Evolutionary conservation across 2,113 vertebrate genomes (phyloP), one percentile per base, ranked within the genome.

Genomic region (Solea senegalensis): DNA sequence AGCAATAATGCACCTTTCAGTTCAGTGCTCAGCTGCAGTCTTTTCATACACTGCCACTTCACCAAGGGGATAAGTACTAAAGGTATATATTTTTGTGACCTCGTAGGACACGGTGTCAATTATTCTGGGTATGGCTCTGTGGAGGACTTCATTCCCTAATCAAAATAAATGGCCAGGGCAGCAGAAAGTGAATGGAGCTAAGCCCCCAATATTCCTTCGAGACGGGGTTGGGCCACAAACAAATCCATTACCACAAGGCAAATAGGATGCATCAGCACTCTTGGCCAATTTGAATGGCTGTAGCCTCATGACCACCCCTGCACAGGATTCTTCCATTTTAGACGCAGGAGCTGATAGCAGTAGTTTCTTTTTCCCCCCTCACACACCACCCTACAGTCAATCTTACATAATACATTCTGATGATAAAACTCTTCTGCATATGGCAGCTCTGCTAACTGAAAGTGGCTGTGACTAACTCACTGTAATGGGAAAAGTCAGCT

Each of bases 141-240:
- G 73, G 84, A 91, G 76, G 86, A 91, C 90, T 93, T 93, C 89
- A 91, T 93, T 91, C 86, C 78, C 83, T 92, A 93, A 94, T 94
- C 93, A 94, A 93, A 94, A 91, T 90, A 94, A 94, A 93, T 92
- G 86, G 85, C 92, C 86, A 88, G 89, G 73, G 80, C 89, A 93
- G 92, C 93, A 92, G 85, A 94, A 94, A 90, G 86, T 85, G 87
- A 93, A 89, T 69, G 86, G 80, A 80, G 66, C 74, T 89, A 91
- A 87, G 85, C 81, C 74, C 72, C 68, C 65, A 52, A 74, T 90
- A 90, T 88, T 90, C 91, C 91, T 82, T 21, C 7, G 88, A 92
- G 90, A 89, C 82, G 65, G 73, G 74, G 54, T 63, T 54, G 74
- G 83, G 88, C 54, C 51, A 74, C 87, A 93, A 92, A 93, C 92